Base-by-base conservation (phyloP, 2,888 invertebrate genomes). In the Lasiommata megera region DNA sequence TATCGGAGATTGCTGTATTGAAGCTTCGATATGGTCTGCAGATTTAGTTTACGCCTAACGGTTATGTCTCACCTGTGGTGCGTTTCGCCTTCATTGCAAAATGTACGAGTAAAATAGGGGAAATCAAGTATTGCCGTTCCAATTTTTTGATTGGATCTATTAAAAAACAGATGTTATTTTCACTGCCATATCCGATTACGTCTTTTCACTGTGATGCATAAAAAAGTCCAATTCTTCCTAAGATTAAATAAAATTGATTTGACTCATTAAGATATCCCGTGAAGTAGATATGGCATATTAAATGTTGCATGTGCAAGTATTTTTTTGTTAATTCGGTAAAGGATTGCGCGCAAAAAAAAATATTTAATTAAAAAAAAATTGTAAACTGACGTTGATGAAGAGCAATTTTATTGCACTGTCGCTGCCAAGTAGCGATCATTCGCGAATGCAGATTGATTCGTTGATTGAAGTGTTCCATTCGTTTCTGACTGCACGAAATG, bases 391-490 rank as follows among this genome's bases (percentile, higher is more conserved):
- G 81, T 80, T 79, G 36, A 37, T 48, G n/a, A 37, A 75, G 69
- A 77, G 83, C 83, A 79, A 89, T 89, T 88, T 85, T 82, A 84
- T 83, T 76, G 80, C 82, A 80, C 88, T 88, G 88, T 88, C 90
- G 80, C 76, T 75, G 72, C 80, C 89, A 88, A 88, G 86, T 88
- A 89, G 82, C 82, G 86, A 75, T 82, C 82, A 78, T 83, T 84
- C 79, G 82, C 84, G 83, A 88, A 86, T 83, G 84, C 82, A 84
- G 88, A 89, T 89, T 88, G 89, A 88, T 89, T 88, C 84, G 86
- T 84, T 89, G 88, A 88, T 88, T 88, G 88, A 88, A 88, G 88
- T 85, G 87, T 77, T 70, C 79, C 80, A 87, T 88, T 88, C 87
- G 85, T 86, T 85, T 79, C 79, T 79, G 81, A 77, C 79, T 80